These are phyloP conservation scores for Alaudala cheleensis DNA, from an alignment of 2,113 vertebrate genomes.

Conservation along the genomic window DNA sequence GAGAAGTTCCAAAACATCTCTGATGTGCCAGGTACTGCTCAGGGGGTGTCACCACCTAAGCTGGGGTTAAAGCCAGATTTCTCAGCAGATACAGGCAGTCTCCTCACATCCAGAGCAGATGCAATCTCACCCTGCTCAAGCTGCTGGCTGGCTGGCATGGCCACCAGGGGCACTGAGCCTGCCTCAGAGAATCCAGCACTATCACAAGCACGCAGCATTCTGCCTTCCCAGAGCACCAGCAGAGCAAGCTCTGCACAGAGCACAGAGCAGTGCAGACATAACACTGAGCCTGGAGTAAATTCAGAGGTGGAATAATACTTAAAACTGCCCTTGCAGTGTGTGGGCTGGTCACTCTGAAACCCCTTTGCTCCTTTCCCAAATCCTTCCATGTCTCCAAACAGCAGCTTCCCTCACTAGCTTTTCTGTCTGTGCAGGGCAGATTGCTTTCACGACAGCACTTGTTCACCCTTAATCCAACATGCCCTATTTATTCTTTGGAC, in stretches of 20 bases:
- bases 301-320: background rate
- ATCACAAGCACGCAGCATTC: background rate
- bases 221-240: background rate
- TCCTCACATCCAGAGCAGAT: background rate
- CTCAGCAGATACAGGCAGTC: background rate
- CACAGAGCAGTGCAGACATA: background rate
- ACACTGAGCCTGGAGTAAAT: background rate
- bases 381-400: background rate
- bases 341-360: background rate
- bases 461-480: slow-evolving; percentile 4
- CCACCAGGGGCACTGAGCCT: background rate
- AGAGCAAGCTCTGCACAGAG: background rate
- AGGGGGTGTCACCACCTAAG: background rate
- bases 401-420: background rate
- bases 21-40: background rate
- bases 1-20: background rate
- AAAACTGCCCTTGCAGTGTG: background rate
- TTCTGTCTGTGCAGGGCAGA: background rate
- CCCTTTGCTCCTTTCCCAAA: background rate
- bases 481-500: slow-evolving; percentile 45
- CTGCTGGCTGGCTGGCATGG: background rate
- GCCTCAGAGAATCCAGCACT: background rate
- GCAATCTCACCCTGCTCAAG: background rate
- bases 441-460: background rate
- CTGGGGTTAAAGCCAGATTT: background rate